A percentile compares a stretch with the other conserved stretches of the same genome.
Evolutionary conservation across 1,140 invertebrate genomes (phyloP).

Genomic region (Solenopsis invicta): DNA sequence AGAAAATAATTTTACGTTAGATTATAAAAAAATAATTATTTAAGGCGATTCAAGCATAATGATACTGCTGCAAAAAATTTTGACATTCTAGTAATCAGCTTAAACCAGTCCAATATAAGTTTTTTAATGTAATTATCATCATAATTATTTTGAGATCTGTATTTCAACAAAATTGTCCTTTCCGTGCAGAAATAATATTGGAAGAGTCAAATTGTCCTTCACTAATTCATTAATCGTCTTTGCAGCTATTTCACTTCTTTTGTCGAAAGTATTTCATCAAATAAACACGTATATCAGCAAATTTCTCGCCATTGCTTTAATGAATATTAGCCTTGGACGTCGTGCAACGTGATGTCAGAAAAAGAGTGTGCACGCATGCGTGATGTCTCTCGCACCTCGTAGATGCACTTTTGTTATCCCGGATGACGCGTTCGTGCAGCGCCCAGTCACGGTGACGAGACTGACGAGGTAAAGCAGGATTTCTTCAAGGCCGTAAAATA

Average conservation of each 20-base stretch:
- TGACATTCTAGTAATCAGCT: too few species aligned
- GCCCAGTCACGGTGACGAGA: slow-evolving; percentile 54
- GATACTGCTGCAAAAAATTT: too few species aligned
- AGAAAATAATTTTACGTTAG: too few species aligned
- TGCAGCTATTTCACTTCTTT: background rate
- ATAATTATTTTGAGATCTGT: too few species aligned
- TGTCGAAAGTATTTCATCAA: background rate
- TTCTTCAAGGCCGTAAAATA: slow-evolving; percentile 66
- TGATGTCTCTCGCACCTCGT: slow-evolving; percentile 4
- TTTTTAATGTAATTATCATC: too few species aligned
- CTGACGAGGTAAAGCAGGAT: slow-evolving; percentile 51
- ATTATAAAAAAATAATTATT: too few species aligned
- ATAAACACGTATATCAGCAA: background rate
- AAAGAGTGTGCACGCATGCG: background rate
- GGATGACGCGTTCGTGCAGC: background rate
- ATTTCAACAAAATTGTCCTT: too few species aligned
- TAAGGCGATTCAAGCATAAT: too few species aligned
- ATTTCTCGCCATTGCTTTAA: background rate
- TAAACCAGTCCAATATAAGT: too few species aligned
- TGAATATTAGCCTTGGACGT: background rate
- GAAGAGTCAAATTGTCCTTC: background rate
- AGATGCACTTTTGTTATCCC: slow-evolving; percentile 10
- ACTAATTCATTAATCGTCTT: background rate
- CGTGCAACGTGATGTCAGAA: background rate
- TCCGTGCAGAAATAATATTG: background rate